phyloP scores from a whole-genome alignment of 2,888 invertebrate species.

The Caenorhabditis sp. region DNA sequence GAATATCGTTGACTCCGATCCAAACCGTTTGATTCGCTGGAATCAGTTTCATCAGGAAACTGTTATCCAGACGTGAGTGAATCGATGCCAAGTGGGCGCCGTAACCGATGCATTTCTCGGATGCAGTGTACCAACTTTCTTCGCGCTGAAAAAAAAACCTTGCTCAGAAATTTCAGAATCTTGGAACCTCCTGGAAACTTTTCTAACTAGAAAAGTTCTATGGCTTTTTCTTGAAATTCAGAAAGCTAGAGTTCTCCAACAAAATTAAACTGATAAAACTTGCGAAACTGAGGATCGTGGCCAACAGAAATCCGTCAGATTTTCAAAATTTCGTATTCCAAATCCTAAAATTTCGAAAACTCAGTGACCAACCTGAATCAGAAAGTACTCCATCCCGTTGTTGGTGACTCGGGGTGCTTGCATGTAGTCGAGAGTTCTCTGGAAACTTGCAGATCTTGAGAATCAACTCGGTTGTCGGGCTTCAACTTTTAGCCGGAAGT shows the following conservation, averaged over 20 bases:
- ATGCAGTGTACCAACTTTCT: constrained; percentile 71
- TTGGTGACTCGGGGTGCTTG: constrained; percentile 39
- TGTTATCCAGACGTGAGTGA: constrained; percentile 64
- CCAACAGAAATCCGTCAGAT: no score
- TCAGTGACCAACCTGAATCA: constrained; percentile 21
- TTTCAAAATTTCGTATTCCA: no score
- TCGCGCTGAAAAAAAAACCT: constrained; percentile 52
- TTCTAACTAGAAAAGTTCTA: no score
- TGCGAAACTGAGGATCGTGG: no score
- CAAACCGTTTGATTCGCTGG: constrained; percentile 62
- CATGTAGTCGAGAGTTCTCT: constrained; percentile 51
- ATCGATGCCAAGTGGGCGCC: constrained; percentile 73
- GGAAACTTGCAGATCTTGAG: constrained; percentile 17
- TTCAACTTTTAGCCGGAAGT: no score
- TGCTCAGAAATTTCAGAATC: no score
- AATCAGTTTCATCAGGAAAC: constrained; percentile 58
- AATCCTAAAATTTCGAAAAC: no score
- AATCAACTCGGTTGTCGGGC: no score
- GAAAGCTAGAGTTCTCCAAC: no score
- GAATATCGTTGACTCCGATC: constrained; percentile 75
- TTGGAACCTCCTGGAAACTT: no score
- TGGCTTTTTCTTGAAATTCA: no score
- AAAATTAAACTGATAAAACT: no score
- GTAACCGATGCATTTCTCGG: constrained; percentile 73
- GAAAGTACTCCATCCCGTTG: constrained; percentile 43